Evolutionary conservation across 2,797 vertebrate species (phyloP).

Genomic region (Saxicola maurus): DNA sequence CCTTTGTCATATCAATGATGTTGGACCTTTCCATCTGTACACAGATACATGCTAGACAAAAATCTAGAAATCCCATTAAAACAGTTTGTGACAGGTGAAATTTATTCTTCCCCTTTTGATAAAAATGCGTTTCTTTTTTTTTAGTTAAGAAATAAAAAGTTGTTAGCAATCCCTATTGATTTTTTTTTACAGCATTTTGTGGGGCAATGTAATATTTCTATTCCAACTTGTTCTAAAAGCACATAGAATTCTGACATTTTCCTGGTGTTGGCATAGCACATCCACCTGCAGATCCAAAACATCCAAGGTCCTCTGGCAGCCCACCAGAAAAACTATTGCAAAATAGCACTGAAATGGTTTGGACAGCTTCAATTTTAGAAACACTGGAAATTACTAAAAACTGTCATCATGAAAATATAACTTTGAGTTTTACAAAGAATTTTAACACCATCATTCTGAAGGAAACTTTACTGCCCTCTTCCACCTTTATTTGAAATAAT

Average conservation of each 20-base stretch:
- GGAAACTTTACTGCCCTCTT: neutral
- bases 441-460: neutral
- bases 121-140: neutral
- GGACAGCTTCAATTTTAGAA: neutral
- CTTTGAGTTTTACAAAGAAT: neutral
- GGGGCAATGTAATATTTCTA: neutral
- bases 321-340: neutral
- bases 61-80: neutral
- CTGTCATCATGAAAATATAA: neutral
- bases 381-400: neutral
- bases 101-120: neutral
- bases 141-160: neutral
- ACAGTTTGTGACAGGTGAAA: neutral
- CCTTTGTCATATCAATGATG: neutral
- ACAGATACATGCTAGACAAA: neutral
- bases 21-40: neutral
- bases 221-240: neutral
- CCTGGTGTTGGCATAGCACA: neutral
- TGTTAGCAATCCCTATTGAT: neutral
- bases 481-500: neutral
- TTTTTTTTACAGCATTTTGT: neutral
- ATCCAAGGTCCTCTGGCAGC: neutral
- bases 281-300: neutral
- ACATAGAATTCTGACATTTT: neutral
- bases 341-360: neutral